Evolutionary conservation across 1,140 invertebrate species (phyloP).

Genomic region (Solenopsis invicta): DNA sequence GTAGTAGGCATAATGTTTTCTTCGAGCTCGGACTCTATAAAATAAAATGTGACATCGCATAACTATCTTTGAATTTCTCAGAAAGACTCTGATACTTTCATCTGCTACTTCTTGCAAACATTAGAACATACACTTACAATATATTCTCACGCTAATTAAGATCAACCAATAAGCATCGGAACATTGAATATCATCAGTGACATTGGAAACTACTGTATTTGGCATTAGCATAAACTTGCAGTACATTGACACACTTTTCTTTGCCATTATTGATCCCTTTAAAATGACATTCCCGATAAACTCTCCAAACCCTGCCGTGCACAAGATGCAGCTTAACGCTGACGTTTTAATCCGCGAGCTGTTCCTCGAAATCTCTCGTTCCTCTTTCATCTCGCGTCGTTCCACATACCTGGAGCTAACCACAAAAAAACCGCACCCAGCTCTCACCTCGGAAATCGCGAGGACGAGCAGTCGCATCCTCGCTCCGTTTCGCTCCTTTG

Average conservation of each 20-base stretch:
- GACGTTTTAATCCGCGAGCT: neutral
- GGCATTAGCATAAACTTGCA: neutral
- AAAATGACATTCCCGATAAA: neutral
- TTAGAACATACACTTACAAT: neutral
- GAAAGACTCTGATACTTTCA: neutral
- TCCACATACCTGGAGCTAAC: neutral
- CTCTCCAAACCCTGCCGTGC: neutral
- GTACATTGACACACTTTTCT: conserved; percentile 34
- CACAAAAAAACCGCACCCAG: conserved; percentile 58
- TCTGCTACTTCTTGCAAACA: neutral
- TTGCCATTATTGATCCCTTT: conserved; percentile 48
- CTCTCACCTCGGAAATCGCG: conserved; percentile 17
- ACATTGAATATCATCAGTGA: neutral
- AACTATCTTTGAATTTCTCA: neutral
- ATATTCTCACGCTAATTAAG: neutral
- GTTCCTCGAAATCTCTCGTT: neutral
- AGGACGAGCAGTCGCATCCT: conserved; percentile 18
- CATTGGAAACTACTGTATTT: neutral
- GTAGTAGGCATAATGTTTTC: conserved; percentile 26
- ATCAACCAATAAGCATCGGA: neutral
- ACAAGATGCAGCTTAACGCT: neutral
- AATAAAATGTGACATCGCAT: conserved; percentile 10
- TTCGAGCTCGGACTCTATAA: conserved; percentile 29
- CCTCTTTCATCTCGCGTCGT: neutral
- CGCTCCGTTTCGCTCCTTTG: neutral